Evolutionary conservation across 2,888 invertebrate genomes (phyloP).

Genomic region (Chesias legatella): DNA sequence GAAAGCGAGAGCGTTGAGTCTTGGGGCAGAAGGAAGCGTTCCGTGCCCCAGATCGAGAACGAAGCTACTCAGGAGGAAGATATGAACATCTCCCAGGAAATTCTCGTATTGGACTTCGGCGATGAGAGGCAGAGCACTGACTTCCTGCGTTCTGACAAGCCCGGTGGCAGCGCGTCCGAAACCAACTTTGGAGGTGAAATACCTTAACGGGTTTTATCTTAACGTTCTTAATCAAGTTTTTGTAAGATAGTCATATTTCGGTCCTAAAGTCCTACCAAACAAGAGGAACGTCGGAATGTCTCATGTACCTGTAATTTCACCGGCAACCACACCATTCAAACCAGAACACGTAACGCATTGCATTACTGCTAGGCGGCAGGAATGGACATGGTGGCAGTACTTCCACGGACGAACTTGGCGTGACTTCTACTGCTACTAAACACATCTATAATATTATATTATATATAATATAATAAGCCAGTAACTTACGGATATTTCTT

Average conservation of each 20-base stretch:
- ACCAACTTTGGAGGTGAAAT: constrained; percentile 86
- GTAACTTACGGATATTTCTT: constrained; percentile 12
- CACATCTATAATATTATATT: too few species aligned
- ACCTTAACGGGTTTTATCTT: not conserved
- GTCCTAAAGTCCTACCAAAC: too few species aligned
- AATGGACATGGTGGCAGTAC: too few species aligned
- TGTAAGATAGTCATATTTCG: too few species aligned
- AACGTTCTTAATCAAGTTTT: not conserved
- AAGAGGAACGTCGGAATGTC: too few species aligned
- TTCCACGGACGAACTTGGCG: too few species aligned
- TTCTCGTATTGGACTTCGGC: constrained; percentile 94
- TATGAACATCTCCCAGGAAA: constrained; percentile 97
- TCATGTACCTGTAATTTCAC: too few species aligned
- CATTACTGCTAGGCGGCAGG: too few species aligned
- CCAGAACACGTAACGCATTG: too few species aligned
- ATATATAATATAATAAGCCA: too few species aligned
- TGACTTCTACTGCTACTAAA: too few species aligned
- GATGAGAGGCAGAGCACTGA: constrained; percentile 91
- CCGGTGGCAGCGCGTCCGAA: constrained; percentile 79
- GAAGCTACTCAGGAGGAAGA: constrained; percentile 86
- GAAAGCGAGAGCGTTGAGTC: constrained; percentile 94
- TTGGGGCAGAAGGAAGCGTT: constrained; percentile 94
- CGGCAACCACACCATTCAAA: too few species aligned
- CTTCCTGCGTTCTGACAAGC: constrained; percentile 87
- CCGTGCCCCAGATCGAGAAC: constrained; percentile 80